A percentile compares a stretch with the other conserved stretches of the same genome.
Conservation (phyloP, 2,113 vertebrate species). For the Hiodon tergisus region DNA sequence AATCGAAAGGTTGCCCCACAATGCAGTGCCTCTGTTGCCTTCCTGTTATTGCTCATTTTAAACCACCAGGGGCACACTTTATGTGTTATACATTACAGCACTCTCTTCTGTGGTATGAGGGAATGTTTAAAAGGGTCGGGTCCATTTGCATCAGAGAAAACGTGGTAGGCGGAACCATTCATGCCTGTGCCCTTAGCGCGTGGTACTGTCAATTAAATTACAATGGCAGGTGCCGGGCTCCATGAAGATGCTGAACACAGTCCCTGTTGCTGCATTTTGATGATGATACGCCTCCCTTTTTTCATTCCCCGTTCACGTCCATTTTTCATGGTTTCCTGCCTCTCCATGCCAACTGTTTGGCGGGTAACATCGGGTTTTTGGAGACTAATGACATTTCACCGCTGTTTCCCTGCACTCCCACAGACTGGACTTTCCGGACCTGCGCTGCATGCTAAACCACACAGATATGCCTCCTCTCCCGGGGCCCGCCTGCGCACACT, state of each 20-base stretch:
- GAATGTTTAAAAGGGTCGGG: background rate
- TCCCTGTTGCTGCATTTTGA: background rate
- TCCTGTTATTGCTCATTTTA: conserved; percentile 22
- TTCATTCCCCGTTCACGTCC: background rate
- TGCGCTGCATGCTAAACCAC: conserved; percentile 7
- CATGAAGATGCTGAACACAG: conserved; percentile 2
- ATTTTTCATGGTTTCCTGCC: background rate
- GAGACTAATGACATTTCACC: conserved; percentile 15
- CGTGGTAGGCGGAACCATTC: conserved; percentile 3
- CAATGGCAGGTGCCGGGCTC: background rate
- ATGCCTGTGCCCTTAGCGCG: conserved; percentile 15
- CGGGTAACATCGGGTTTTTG: background rate
- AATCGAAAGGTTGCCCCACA: no score
- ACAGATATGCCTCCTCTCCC: background rate
- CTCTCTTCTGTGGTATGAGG: conserved; percentile 1
- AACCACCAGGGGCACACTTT: conserved; percentile 26
- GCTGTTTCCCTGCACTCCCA: conserved; percentile 1
- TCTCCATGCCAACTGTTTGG: background rate
- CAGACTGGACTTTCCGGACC: background rate
- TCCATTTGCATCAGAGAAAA: background rate
- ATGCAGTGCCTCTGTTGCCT: conserved; percentile 1
- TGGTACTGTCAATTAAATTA: conserved; percentile 22
- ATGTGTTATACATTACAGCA: conserved; percentile 29
- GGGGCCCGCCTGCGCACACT: no score
- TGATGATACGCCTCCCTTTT: background rate